Percentiles rank a stretch among this genome's conserved stretches.
Conservation (phyloP, 53 echinoderm and acorn worm species). For the Patiria pectinifera region DNA sequence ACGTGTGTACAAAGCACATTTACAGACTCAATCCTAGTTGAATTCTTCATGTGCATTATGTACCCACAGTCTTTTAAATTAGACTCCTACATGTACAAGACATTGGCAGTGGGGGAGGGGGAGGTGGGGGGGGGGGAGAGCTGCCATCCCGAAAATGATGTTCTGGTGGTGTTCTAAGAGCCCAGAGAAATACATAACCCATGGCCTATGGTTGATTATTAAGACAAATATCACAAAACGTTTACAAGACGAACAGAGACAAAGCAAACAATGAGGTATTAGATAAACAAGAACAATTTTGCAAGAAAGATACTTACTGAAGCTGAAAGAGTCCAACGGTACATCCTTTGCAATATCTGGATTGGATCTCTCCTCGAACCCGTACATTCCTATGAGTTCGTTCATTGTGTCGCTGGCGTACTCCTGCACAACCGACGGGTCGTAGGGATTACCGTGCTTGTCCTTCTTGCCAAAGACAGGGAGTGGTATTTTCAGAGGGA, state of each 20-base stretch:
- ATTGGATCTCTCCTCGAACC: conserved; percentile 81
- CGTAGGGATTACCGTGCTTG: conserved; percentile 40
- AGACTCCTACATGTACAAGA: not conserved
- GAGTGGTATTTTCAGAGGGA: conserved; percentile 35
- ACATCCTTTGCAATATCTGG: conserved; percentile 79
- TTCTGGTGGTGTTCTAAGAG: no score
- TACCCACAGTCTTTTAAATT: not conserved
- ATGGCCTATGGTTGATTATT: no score
- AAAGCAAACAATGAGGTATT: not conserved
- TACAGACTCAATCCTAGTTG: no score
- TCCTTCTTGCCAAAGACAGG: conserved; percentile 39
- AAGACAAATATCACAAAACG: no score
- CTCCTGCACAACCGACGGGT: conserved; percentile 81
- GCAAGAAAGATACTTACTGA: conserved; percentile 59
- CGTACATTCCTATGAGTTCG: conserved; percentile 95
- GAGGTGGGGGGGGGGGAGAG: no score
- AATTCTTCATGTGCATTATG: no score
- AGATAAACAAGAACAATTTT: not conserved
- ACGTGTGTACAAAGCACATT: no score
- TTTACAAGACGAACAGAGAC: not conserved
- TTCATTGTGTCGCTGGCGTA: conserved; percentile 97
- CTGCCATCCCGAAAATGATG: no score
- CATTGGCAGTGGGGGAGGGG: no score
- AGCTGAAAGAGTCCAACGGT: conserved; percentile 77
- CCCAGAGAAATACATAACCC: no score